Percentiles rank a stretch among this genome's conserved stretches.
phyloP scores from a whole-genome alignment of 2,797 vertebrate genomes.

The Streptopelia turtur region DNA sequence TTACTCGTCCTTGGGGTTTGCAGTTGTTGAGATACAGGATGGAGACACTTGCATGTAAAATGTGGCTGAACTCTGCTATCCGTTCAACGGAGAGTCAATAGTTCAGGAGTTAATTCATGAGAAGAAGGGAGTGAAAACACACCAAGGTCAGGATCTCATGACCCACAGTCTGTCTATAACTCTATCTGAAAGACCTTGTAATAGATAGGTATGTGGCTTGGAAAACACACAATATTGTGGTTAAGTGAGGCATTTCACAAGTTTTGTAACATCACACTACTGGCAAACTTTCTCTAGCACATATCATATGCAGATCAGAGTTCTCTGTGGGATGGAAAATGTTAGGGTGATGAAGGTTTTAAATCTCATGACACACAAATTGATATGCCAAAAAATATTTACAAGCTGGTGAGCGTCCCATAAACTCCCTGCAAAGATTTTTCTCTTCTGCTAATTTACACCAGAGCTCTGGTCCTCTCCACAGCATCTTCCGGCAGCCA shows the following conservation, averaged over 20 bases:
- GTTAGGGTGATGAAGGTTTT: conserved; percentile 19
- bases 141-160: conserved; percentile 71
- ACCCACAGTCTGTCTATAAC: conserved; percentile 47
- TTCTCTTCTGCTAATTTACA: background rate
- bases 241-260: conserved; percentile 24
- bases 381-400: background rate
- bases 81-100: conserved; percentile 49
- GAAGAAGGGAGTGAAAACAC: conserved; percentile 65
- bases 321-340: background rate
- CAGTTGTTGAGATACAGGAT: conserved; percentile 30
- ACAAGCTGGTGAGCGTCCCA: background rate
- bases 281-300: background rate
- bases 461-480: background rate
- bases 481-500: background rate
- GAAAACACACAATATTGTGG: conserved; percentile 30
- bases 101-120: conserved; percentile 72
- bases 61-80: conserved; percentile 54
- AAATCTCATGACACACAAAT: background rate
- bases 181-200: conserved; percentile 59
- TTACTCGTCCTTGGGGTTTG: conserved; percentile 63
- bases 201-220: conserved; percentile 61
- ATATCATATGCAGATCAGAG: background rate
- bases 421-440: background rate
- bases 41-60: conserved; percentile 44
- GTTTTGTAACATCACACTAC: conserved; percentile 21